Percentiles rank a stretch among this genome's conserved stretches.
Evolutionary conservation across 2,797 vertebrate genomes (phyloP).

Genomic region (Rallus crepitans): DNA sequence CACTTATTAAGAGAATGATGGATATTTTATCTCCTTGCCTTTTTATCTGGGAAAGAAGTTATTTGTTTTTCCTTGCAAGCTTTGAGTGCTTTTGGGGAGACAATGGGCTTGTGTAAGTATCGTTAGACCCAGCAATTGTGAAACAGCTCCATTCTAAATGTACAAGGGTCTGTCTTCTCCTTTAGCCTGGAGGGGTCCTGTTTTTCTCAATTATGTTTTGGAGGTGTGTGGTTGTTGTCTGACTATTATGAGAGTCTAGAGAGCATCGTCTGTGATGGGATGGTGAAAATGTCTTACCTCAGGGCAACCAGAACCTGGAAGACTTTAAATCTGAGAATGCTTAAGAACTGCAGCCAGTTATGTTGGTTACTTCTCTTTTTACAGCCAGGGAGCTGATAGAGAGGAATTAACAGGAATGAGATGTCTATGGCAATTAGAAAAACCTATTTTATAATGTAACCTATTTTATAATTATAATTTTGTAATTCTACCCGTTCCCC

Average conservation of each 20-base stretch:
- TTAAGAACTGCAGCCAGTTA: accelerated
- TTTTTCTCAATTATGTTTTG: background rate
- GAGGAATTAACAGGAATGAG: background rate
- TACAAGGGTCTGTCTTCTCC: background rate
- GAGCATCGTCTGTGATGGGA: background rate
- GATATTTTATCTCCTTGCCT: background rate
- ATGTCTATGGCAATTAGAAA: background rate
- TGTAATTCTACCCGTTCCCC: background rate
- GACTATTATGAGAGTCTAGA: background rate
- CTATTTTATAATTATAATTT: no score
- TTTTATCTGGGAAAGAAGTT: background rate
- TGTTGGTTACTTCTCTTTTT: background rate
- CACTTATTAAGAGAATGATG: background rate
- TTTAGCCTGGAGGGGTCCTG: background rate
- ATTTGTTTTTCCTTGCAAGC: background rate
- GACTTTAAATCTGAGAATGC: background rate
- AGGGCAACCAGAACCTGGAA: background rate
- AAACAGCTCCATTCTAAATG: background rate
- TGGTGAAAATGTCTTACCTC: background rate
- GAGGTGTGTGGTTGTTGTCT: background rate
- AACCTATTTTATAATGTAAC: background rate
- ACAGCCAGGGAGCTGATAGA: background rate
- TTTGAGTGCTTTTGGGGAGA: background rate
- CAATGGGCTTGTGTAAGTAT: accelerated
- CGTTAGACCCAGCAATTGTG: background rate